Evolutionary conservation across 1,140 invertebrate species (phyloP), one percentile per base, ranked within the genome.

Genomic region (Amphibalanus amphitrite): DNA sequence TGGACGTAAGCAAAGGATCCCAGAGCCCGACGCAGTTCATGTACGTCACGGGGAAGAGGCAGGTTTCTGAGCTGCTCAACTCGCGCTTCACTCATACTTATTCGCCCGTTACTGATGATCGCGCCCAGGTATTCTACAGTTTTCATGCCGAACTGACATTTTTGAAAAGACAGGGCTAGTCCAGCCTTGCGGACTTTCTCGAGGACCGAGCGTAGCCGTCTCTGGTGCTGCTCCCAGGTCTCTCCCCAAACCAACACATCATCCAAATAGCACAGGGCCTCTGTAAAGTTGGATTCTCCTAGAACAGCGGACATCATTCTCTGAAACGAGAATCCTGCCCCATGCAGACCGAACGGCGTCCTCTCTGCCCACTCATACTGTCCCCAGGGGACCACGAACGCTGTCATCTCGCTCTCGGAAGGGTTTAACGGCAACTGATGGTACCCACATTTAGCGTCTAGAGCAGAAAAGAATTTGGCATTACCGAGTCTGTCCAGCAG

Each of bases 401-500:
- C 71, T 3, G 64, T 69, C 8, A 71, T 29, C n/a, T n/a, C 71
- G 4, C 71, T 67, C 23, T 64, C 64, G 3, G 26, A 47, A 26
- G 26, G 38, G 0, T 30, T 65, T 13, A 71, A 64, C 38, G 64
- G 71, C 71, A 71, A 28, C 71, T 71, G 71, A 71, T 71, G 71
- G 10, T 71, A 71, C 26, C 71, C 71, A 28, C 67, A 69, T n/a
- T 69, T 69, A 17, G 71, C 71, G 29, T 71, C 71, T 8, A 71
- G 65, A 25, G 28, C 71, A 47, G 64, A 71, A 29, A 71, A 71
- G 71, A 64, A 71, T 69, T 40, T 20, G 30, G 28, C 70, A 23
- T 20, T 26, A 25, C 40, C 38, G 28, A 71, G 30, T 28, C 30
- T 70, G 28, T 38, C 26, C 67, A 71, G 15, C 33, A 38, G 70